Conservation (phyloP, 2,797 vertebrate genomes). For the Crocidura indochinensis region DNA sequence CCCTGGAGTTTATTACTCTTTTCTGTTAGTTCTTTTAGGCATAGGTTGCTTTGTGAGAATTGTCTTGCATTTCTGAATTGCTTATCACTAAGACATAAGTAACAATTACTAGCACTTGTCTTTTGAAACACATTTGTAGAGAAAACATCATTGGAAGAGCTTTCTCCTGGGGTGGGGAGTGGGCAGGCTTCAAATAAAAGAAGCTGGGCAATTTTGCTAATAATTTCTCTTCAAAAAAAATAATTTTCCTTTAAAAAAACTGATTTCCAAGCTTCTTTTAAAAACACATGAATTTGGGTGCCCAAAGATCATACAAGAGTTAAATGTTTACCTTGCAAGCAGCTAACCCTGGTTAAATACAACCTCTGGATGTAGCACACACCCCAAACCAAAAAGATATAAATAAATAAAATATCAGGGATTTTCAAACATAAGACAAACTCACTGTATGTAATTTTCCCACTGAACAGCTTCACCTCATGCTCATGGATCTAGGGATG, state of each 20-base stretch:
- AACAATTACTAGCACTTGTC: background rate
- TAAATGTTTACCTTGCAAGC: too few species aligned
- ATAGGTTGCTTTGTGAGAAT: background rate
- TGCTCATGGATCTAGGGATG: background rate
- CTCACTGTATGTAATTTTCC: rapidly evolving
- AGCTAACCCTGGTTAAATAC: too few species aligned
- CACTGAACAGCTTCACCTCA: background rate
- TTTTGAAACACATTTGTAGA: background rate
- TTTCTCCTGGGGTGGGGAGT: background rate
- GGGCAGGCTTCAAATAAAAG: background rate
- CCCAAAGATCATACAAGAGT: too few species aligned
- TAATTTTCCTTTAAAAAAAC: background rate
- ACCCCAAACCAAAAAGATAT: too few species aligned
- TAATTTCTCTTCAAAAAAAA: background rate
- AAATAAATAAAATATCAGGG: background rate
- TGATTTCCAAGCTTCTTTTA: too few species aligned
- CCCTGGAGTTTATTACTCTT: background rate
- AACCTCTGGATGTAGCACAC: too few species aligned
- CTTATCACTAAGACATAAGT: background rate
- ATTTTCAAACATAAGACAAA: background rate
- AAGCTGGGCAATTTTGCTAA: background rate
- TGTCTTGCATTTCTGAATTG: background rate
- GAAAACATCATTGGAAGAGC: conserved; percentile 23
- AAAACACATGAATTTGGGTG: too few species aligned
- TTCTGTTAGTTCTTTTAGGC: background rate